Base-by-base conservation (phyloP, 2,113 vertebrate genomes). In the Pseudorhombus dupliciocellatus region DNA sequence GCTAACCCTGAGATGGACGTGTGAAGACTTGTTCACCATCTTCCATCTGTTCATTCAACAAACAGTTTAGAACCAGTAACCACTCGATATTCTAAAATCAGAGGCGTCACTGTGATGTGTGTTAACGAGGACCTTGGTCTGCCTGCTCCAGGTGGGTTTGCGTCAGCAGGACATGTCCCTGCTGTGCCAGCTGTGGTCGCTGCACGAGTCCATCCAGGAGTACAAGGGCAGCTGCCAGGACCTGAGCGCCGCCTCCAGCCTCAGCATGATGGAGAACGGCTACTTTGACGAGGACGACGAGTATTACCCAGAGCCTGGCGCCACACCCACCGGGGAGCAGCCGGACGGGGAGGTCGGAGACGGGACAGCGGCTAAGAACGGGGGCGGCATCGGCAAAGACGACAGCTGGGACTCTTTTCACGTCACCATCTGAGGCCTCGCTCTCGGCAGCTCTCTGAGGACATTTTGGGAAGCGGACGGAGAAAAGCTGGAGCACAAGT, bases 141-240 rank as follows among this genome's bases (percentile, higher is more conserved):
- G 9, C 64, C 20, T 21, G 11, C 12, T 62, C 1, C 60, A 99
- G 98, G 97, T 99, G 84, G 97, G 97, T 7, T 91, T 99, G 78
- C 96, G 98, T 40, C 98, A 99, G 89, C 95, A 99, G 88, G 97
- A 99, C 90, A 99, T 99, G 97, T 98, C 97, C 0, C 69, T 99
- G 83, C 94, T 99, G 67, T 99, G 98, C 88, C 97, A 99, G 85
- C 95, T 99, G 11, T 99, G 97, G 93, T 98, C 97, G 16, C 95
- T 99, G 12, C 96, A 99, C 1, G 98, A 99, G 85, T 98, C 97
- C 0, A 98, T 99, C 86, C 98, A 99, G 91, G 98, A 99, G 80
- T 99, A 98, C 85, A 99, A 99, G 91, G 97, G 97, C 59, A 96
- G 95, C 31, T 98, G 97, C 90, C 98, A 98, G 90, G 93, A 94